Evolutionary conservation across 2,888 invertebrate genomes (phyloP).

Genomic region (Aethes cnicana): DNA sequence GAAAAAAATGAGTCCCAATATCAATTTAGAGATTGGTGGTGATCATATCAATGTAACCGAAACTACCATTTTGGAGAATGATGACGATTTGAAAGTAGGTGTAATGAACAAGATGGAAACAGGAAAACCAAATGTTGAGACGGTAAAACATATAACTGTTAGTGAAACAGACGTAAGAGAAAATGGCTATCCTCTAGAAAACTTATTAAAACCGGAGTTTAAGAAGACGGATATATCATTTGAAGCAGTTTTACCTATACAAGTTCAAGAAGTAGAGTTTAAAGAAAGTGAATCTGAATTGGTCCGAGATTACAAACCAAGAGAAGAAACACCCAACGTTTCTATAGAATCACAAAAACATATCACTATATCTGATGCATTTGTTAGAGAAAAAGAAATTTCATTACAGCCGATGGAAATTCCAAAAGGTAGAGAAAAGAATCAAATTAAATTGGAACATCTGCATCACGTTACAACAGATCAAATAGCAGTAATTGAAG

Average conservation of each 20-base stretch:
- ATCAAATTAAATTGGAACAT: slow-evolving; percentile 50
- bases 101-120: slow-evolving; percentile 43
- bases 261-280: slow-evolving; percentile 51
- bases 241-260: slow-evolving; percentile 51
- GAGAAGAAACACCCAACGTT: slow-evolving; percentile 43
- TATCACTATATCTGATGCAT: slow-evolving; percentile 52
- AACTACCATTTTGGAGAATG: slow-evolving; percentile 49
- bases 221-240: slow-evolving; percentile 42
- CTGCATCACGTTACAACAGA: slow-evolving; percentile 55
- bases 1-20: slow-evolving; percentile 38
- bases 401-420: slow-evolving; percentile 38
- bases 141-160: slow-evolving; percentile 79
- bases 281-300: slow-evolving; percentile 51
- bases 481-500: slow-evolving; percentile 60
- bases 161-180: slow-evolving; percentile 75
- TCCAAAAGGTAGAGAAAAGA: slow-evolving; percentile 41
- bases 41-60: slow-evolving; percentile 45
- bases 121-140: slow-evolving; percentile 42
- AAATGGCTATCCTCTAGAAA: slow-evolving; percentile 56
- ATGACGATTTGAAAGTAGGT: slow-evolving; percentile 39
- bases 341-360: slow-evolving; percentile 54
- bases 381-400: slow-evolving; percentile 56
- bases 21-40: slow-evolving; percentile 52
- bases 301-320: slow-evolving; percentile 36
- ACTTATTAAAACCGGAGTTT: slow-evolving; percentile 32